phyloP scores from a whole-genome alignment of 2,113 vertebrate species.

The Kryptolebias marmoratus region DNA sequence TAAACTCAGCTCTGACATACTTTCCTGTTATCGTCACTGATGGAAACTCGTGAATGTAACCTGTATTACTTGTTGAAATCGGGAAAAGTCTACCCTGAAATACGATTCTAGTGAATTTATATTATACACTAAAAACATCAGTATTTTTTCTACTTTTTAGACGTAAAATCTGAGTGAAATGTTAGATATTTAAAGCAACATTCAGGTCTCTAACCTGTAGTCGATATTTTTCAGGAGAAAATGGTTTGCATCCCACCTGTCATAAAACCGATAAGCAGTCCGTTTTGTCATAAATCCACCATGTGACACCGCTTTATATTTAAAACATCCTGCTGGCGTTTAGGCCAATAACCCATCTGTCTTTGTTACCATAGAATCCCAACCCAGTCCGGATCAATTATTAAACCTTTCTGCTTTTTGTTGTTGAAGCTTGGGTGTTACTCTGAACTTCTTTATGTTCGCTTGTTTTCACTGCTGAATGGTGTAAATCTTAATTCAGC shows the following conservation, averaged over 20 bases:
- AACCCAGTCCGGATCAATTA: not conserved
- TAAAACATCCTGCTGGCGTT: slow-evolving; percentile 22
- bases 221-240: not conserved
- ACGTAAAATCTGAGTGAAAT: too few species aligned
- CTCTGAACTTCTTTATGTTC: too few species aligned
- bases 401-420: not conserved
- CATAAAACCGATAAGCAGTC: not conserved
- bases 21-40: slow-evolving; percentile 22
- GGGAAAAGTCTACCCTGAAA: not conserved
- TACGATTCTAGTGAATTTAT: not conserved
- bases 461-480: too few species aligned
- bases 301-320: not conserved
- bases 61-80: not conserved
- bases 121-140: not conserved
- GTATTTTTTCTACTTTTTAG: not conserved
- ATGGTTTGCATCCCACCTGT: not conserved
- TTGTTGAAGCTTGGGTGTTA: not conserved
- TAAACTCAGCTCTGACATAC: slow-evolving; percentile 23
- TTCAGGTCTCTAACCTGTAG: not conserved
- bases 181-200: too few species aligned
- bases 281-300: slow-evolving; percentile 10
- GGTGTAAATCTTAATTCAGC: too few species aligned
- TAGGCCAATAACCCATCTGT: slow-evolving; percentile 1
- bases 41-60: not conserved
- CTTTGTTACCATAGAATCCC: not conserved